These are phyloP conservation scores for Meleagris gallopavo DNA, from an alignment of 2,113 vertebrate genomes.

Conservation along the genomic window DNA sequence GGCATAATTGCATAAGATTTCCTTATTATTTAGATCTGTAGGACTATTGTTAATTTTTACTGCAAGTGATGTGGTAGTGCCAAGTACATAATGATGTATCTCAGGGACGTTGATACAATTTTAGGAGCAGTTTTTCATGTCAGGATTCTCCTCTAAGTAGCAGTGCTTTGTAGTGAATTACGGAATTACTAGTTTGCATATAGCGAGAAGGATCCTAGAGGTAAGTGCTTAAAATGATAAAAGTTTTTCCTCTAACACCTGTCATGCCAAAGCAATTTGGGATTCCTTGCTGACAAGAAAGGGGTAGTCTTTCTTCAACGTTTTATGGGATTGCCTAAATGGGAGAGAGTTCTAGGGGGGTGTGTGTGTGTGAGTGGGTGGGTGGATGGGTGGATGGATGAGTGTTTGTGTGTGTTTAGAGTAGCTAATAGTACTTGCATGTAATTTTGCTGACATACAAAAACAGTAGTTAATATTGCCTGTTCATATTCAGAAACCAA, in stretches of 20 bases:
- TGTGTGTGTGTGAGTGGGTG: neutral
- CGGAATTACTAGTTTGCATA: neutral
- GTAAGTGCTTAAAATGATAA: fast-evolving
- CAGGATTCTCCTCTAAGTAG: neutral
- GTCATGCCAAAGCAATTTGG: neutral
- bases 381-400: no score
- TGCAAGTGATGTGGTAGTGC: neutral
- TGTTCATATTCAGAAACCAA: neutral
- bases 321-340: neutral
- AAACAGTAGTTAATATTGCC: neutral
- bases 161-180: neutral
- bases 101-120: fast-evolving
- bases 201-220: neutral
- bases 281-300: neutral
- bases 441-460: neutral
- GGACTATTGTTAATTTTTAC: neutral
- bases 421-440: neutral
- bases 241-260: neutral
- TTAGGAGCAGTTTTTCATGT: neutral
- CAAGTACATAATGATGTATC: neutral
- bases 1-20: neutral
- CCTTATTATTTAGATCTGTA: neutral
- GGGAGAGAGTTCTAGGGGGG: neutral
- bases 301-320: neutral
- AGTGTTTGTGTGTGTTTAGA: neutral